Conservation (phyloP, 1,140 invertebrate genomes). For the Coboldia fuscipes region DNA sequence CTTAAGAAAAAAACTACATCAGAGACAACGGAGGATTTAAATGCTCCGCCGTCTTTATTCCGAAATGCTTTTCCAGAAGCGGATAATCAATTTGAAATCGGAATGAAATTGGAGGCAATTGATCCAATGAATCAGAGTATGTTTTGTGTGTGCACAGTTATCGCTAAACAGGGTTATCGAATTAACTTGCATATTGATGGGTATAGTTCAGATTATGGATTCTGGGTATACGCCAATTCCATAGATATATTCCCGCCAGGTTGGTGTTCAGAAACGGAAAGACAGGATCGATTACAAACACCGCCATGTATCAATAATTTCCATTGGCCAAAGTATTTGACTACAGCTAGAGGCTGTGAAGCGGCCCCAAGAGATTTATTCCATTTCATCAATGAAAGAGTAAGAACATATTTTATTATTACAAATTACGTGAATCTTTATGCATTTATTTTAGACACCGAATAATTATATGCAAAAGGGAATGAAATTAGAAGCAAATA, state of each 20-base stretch:
- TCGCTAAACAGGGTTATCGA: constrained; percentile 61
- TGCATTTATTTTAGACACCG: too few species aligned
- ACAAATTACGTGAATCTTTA: too few species aligned
- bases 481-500: constrained; percentile 90
- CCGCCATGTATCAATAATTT: constrained; percentile 56
- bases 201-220: constrained; percentile 74
- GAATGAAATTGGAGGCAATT: constrained; percentile 86
- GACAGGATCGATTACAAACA: constrained; percentile 45
- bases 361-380: constrained; percentile 65
- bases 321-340: constrained; percentile 69
- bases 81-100: constrained; percentile 53
- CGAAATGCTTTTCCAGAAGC: constrained; percentile 48
- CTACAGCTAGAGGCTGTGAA: constrained; percentile 45
- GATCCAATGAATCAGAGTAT: constrained; percentile 77
- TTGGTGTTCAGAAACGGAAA: constrained; percentile 73
- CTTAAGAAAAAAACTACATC: too few species aligned
- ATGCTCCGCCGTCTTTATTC: constrained; percentile 58
- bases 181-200: constrained; percentile 84
- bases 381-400: too few species aligned
- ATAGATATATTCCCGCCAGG: constrained; percentile 78
- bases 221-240: constrained; percentile 84
- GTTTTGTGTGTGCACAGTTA: constrained; percentile 73
- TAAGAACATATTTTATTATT: too few species aligned
- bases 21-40: too few species aligned
- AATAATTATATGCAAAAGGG: too few species aligned